Evolutionary conservation across 2,888 invertebrate genomes (phyloP).

Genomic region (Caenorhabditis drosophilae): DNA sequence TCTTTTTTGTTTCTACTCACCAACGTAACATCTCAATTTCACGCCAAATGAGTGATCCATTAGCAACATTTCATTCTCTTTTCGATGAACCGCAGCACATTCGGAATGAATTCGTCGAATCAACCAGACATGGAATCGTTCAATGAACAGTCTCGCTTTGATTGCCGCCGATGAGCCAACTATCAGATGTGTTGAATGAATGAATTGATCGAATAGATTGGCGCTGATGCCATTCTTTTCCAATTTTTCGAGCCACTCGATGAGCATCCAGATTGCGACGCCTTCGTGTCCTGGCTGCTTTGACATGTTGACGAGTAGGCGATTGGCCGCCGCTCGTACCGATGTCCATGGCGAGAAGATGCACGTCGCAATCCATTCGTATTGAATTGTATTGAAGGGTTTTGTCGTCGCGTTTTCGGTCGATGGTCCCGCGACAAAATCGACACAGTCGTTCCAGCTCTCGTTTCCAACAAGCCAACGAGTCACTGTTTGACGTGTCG

Average conservation of each 20-base stretch:
- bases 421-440: no score
- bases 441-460: no score
- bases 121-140: slow-evolving; percentile 46
- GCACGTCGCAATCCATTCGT: slow-evolving; percentile 42
- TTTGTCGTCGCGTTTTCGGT: no score
- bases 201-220: slow-evolving; percentile 40
- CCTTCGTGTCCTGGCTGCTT: slow-evolving; percentile 29
- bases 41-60: slow-evolving; percentile 28
- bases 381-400: no score
- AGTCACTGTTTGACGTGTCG: no score
- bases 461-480: no score
- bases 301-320: slow-evolving; percentile 29
- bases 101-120: slow-evolving; percentile 33
- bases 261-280: slow-evolving; percentile 25
- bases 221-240: slow-evolving; percentile 6
- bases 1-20: no score
- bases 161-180: slow-evolving; percentile 27
- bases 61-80: slow-evolving; percentile 5
- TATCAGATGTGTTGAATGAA: slow-evolving; percentile 32
- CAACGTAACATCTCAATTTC: slow-evolving; percentile 25
- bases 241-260: slow-evolving; percentile 24
- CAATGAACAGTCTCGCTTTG: slow-evolving; percentile 39
- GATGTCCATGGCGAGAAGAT: slow-evolving; percentile 44
- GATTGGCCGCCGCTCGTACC: slow-evolving; percentile 35
- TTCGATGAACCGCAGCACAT: slow-evolving; percentile 13